Percentiles rank a stretch among this genome's conserved stretches.
These are phyloP conservation scores for Choristoneura fumiferana DNA, from an alignment of 1,140 invertebrate species.

Conservation along the genomic window DNA sequence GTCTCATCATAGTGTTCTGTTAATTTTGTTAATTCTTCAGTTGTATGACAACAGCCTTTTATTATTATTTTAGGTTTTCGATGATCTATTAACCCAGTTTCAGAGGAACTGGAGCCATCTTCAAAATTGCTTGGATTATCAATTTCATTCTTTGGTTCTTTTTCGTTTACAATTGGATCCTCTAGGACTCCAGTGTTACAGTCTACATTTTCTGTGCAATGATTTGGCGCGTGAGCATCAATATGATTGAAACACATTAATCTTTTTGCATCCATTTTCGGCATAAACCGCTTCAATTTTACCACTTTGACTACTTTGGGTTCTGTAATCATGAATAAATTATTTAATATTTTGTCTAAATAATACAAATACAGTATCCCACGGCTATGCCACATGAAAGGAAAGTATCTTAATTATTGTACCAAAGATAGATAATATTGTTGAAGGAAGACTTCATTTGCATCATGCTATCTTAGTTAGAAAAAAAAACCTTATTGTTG, in stretches of 20 bases:
- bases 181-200: too few species aligned
- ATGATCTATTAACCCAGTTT: not conserved
- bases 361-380: too few species aligned
- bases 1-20: slow-evolving; percentile 22
- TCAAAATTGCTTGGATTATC: not conserved
- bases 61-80: not conserved
- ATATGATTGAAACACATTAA: not conserved
- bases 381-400: too few species aligned
- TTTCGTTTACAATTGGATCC: too few species aligned
- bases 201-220: not conserved
- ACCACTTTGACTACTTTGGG: not conserved
- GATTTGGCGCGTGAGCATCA: not conserved
- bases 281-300: not conserved
- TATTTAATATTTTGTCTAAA: too few species aligned
- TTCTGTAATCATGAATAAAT: not conserved
- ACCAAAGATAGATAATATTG: too few species aligned
- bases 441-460: too few species aligned
- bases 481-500: too few species aligned
- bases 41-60: not conserved
- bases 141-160: not conserved
- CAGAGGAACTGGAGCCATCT: not conserved
- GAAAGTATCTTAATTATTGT: too few species aligned
- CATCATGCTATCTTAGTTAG: too few species aligned
- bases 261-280: not conserved
- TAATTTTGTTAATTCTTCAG: not conserved